Base-by-base conservation (phyloP, 1,140 invertebrate genomes). In the Glomeris maerens region DNA sequence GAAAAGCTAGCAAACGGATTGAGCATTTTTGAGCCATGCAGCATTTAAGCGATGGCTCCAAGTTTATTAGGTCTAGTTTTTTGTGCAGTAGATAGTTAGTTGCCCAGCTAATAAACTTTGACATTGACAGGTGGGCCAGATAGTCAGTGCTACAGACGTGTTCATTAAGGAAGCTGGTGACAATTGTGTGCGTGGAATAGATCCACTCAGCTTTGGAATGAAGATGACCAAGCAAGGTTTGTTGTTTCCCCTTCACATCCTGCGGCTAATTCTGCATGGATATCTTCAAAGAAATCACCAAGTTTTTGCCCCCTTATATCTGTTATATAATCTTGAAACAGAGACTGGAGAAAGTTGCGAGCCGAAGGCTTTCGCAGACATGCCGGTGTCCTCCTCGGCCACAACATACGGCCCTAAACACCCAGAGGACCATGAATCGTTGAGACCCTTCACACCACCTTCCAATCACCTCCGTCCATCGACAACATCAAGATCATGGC, bases 111-210 rank as follows among this genome's bases (percentile, higher is more conserved):
- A n/a, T n/a, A n/a, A n/a, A n/a, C n/a, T n/a, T n/a, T n/a, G n/a
- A n/a, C n/a, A n/a, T n/a, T n/a, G n/a, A 22, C 14, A 62, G 60
- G 55, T 80, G 2, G 80, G 79, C 1, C 70, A 74, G 17, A 78
- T 80, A n/a, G 65, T 78, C 0, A 70, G 75, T 20, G 72, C 74
- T 29, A 75, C 80, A 59, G 77, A 78, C 53, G 61, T 68, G 29
- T 77, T 73, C 50, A 78, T 80, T 46, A 79, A 76, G 54, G 80
- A 83, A 66, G 79, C 79, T 31, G 79, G 80, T 0, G 74, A 77
- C 57, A 78, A 79, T 58, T 82, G 80, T 59, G 68, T 77, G 50
- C 64, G 79, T 52, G 70, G 75, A 54, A 73, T 79, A 14, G 71
- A 80, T 65, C 78, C 78, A 0, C 64, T 64, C 1, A 63, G 71